Base-by-base conservation (phyloP, 2,797 vertebrate species). In the Chaunax sp. region DNA sequence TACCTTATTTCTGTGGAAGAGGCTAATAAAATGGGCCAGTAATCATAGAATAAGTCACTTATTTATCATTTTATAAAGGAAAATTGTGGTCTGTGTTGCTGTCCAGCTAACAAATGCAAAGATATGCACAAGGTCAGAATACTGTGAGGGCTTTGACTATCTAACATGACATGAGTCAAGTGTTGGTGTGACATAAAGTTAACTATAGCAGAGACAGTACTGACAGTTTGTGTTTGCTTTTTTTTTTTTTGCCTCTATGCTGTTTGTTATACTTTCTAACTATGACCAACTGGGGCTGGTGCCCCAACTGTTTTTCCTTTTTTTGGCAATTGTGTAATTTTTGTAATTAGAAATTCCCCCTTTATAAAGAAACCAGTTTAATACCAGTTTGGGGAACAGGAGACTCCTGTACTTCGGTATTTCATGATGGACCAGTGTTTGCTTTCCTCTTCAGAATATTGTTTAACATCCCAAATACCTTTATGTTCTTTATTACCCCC, bases 31-130 rank as follows among this genome's bases (percentile, higher is more conserved):
- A 65, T 52, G 56, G 74, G 55, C 65, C 62, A 66, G 37, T 68
- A 80, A 85, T 86, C 65, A 71, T 35, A 13, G 7, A 62, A 87
- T 80, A 82, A 85, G 87, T 78, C 73, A 90, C 80, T 89, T 71
- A 81, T 90, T 89, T 90, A 88, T 82, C 49, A 67, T 5, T 65
- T 77, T 58, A 77, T 72, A 79, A 77, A 16, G 75, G 77, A 61
- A 77, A 82, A 74, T 61, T 61, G 59, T 46, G 69, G 77, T 78
- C 66, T 58, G 37, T 46, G 50, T 72, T 76, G 61, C 51, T 62
- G 66, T 81, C 69, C 75, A 68, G 58, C 58, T 81, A 63, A 77
- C 80, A 76, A 72, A 81, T 51, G 37, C 19, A 1, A 12, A 25
- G 75, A 67, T 82, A 81, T 35, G 64, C 72, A 56, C 49, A 54